phyloP scores from a whole-genome alignment of 2,888 invertebrate species.

The Luffia ferchaultella region DNA sequence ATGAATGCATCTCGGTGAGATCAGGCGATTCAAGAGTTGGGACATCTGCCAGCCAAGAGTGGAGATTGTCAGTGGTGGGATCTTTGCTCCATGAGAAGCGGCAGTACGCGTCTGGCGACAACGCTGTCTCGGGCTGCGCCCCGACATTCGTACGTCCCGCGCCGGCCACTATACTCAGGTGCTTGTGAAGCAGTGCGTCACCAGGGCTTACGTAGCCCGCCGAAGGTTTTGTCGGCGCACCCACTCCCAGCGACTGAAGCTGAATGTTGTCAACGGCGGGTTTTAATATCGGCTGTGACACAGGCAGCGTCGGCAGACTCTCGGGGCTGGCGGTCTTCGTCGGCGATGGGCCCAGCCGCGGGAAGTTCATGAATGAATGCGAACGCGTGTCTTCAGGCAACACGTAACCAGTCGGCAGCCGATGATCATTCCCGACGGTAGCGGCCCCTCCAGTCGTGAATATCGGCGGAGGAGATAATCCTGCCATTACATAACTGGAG shows the following conservation, averaged over 20 bases:
- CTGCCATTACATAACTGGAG: conserved; percentile 55
- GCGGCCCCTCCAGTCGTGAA: conserved; percentile 35
- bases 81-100: conserved; percentile 60
- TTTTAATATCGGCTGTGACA: conserved; percentile 48
- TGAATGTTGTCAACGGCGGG: conserved; percentile 43
- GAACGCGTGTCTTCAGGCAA: conserved; percentile 41
- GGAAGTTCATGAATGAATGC: conserved; percentile 34
- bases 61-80: conserved; percentile 52
- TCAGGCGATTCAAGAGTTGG: not conserved
- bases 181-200: conserved; percentile 52
- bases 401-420: conserved; percentile 46
- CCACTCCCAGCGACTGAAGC: conserved; percentile 44
- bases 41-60: conserved; percentile 34
- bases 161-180: conserved; percentile 45
- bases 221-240: not conserved
- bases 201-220: conserved; percentile 46
- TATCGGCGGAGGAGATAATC: conserved; percentile 37
- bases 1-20: not conserved
- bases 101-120: conserved; percentile 60
- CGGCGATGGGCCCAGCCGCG: conserved; percentile 37
- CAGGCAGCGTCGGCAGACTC: conserved; percentile 53
- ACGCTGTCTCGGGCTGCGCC: conserved; percentile 37
- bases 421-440: conserved; percentile 23
- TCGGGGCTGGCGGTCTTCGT: conserved; percentile 43
- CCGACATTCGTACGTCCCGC: conserved; percentile 25